Conservation (phyloP, 2,888 invertebrate genomes). For the Calameuta pallipes region DNA sequence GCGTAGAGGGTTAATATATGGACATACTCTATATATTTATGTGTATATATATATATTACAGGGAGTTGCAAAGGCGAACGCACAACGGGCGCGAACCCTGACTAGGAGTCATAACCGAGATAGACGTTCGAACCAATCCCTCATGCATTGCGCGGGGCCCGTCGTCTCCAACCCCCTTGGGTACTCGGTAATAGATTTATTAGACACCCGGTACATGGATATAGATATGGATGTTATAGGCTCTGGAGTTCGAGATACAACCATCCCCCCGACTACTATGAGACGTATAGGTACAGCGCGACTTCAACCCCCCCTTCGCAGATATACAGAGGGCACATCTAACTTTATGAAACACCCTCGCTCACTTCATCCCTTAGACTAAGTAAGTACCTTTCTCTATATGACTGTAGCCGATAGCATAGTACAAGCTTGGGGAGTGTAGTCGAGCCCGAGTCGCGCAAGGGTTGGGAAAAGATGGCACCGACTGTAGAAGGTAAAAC, state of each 20-base stretch:
- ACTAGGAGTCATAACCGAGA: conserved; percentile 56
- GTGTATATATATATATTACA: neutral
- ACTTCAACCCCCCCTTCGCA: conserved; percentile 26
- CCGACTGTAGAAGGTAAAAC: neutral
- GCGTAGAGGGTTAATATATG: conserved; percentile 16
- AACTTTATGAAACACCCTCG: conserved; percentile 45
- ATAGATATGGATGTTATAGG: conserved; percentile 57
- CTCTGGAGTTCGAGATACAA: conserved; percentile 51
- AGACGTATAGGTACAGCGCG: neutral
- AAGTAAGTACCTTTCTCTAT: neutral
- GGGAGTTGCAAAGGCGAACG: neutral
- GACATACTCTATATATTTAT: neutral
- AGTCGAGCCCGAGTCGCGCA: neutral
- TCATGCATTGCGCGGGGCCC: conserved; percentile 35
- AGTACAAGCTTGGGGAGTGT: neutral
- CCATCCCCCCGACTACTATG: conserved; percentile 30
- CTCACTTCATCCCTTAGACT: conserved; percentile 13
- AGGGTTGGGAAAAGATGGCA: neutral
- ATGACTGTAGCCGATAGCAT: neutral
- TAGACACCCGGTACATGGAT: conserved; percentile 59
- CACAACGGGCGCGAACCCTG: conserved; percentile 2
- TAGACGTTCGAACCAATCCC: conserved; percentile 47
- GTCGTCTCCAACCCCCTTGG: conserved; percentile 46
- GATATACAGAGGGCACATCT: conserved; percentile 48
- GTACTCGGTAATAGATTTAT: conserved; percentile 65